Percentiles rank a stretch among this genome's conserved stretches.
Conservation (phyloP, 2,797 vertebrate genomes). For the Silurus lanzhouensis region DNA sequence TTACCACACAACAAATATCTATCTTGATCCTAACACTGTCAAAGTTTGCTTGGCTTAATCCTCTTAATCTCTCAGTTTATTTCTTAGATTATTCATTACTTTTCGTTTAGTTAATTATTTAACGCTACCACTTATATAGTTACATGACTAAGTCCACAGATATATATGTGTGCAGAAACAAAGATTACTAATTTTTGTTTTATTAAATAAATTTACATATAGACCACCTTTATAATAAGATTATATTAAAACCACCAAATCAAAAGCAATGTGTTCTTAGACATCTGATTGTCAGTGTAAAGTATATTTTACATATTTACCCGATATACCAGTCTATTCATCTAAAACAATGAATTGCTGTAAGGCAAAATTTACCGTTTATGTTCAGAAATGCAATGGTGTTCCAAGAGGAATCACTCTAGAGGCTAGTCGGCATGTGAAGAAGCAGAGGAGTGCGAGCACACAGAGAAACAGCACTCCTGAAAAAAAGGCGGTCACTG, state of each 20-base stretch:
- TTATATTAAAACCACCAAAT: background rate
- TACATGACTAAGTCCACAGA: background rate
- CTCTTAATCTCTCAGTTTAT: background rate
- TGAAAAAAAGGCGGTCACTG: conserved; percentile 65
- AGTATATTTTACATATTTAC: background rate
- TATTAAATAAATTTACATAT: background rate
- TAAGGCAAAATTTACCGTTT: conserved; percentile 21
- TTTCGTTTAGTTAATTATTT: background rate
- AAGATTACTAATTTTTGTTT: background rate
- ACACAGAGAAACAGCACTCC: conserved; percentile 64
- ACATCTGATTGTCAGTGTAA: background rate
- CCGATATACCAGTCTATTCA: background rate
- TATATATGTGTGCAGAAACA: background rate
- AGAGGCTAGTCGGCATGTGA: conserved; percentile 74
- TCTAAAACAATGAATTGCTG: background rate
- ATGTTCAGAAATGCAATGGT: conserved; percentile 66
- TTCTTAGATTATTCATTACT: background rate
- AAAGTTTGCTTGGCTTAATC: background rate
- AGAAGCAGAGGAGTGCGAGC: conserved; percentile 73
- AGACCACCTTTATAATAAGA: background rate
- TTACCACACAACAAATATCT: too few species aligned
- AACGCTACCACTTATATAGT: background rate
- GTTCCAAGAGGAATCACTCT: conserved; percentile 66
- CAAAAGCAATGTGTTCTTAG: background rate
- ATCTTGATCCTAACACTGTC: background rate